Percentiles rank a stretch among this genome's conserved stretches.
Evolutionary conservation across 2,888 invertebrate genomes (phyloP).

Genomic region (Terebella lapidaria): DNA sequence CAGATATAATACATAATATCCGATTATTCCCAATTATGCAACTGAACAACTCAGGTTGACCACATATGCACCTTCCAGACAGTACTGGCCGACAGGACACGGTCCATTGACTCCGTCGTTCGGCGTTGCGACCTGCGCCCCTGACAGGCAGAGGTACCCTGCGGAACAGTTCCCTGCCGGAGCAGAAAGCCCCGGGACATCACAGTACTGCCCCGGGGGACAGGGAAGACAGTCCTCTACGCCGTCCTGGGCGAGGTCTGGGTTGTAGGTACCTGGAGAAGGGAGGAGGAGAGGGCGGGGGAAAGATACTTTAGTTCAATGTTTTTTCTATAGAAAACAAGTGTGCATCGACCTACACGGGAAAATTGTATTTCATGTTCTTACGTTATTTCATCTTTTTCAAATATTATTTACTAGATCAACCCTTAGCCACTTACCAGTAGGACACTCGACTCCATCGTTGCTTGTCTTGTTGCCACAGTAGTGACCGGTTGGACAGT

Average conservation of each 20-base stretch:
- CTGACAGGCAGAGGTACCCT: constrained; percentile 42
- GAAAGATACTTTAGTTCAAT: neutral
- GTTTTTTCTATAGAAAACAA: too few species aligned
- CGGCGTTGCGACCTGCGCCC: constrained; percentile 36
- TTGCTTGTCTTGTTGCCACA: constrained; percentile 43
- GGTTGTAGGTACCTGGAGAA: constrained; percentile 41
- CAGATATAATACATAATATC: too few species aligned
- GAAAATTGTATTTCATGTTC: neutral
- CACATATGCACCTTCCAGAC: constrained; percentile 43
- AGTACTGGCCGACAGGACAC: constrained; percentile 45
- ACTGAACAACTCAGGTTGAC: too few species aligned
- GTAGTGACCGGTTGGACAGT: constrained; percentile 44
- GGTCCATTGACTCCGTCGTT: constrained; percentile 40
- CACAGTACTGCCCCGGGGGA: constrained; percentile 42
- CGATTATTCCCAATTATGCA: too few species aligned
- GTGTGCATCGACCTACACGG: too few species aligned
- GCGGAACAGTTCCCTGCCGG: constrained; percentile 39
- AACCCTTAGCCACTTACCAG: constrained; percentile 28
- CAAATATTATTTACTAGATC: neutral
- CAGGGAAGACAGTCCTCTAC: constrained; percentile 35
- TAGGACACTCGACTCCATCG: constrained; percentile 41
- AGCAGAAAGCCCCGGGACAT: constrained; percentile 32
- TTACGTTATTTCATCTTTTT: too few species aligned
- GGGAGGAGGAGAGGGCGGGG: neutral
- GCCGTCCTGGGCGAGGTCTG: constrained; percentile 27